These are phyloP conservation scores for Bombus difficillimus DNA, from an alignment of 1,140 invertebrate genomes.

Conservation along the genomic window DNA sequence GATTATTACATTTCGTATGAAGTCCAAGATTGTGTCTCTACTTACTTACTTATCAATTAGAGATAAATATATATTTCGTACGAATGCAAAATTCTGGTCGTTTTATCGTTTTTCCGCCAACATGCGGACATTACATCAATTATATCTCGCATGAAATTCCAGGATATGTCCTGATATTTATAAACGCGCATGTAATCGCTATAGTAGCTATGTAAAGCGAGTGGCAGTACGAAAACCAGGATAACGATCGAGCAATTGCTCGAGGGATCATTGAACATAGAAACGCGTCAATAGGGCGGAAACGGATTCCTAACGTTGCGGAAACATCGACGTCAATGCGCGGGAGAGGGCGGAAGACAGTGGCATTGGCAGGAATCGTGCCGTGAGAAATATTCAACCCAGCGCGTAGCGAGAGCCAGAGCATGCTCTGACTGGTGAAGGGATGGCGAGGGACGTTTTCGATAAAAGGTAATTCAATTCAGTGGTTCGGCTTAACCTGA, in stretches of 20 bases:
- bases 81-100: neutral
- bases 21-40: too few species aligned
- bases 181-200: neutral
- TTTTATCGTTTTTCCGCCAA: neutral
- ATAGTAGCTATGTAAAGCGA: neutral
- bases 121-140: too few species aligned
- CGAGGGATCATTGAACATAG: conserved; percentile 33
- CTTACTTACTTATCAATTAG: too few species aligned
- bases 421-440: neutral
- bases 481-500: conserved; percentile 37
- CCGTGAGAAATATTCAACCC: conserved; percentile 40
- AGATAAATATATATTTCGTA: too few species aligned
- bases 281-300: conserved; percentile 41
- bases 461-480: conserved; percentile 63
- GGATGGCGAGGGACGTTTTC: conserved; percentile 5
- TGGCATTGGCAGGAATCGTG: conserved; percentile 24
- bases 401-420: neutral
- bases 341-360: conserved; percentile 1
- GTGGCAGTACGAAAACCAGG: neutral
- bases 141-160: neutral
- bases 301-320: conserved; percentile 55
- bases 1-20: too few species aligned
- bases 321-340: conserved; percentile 49
- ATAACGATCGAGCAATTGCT: conserved; percentile 25
- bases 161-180: neutral